Base-by-base conservation (phyloP, 2,888 invertebrate species). In the Lepeophtheirus nordmannii region DNA sequence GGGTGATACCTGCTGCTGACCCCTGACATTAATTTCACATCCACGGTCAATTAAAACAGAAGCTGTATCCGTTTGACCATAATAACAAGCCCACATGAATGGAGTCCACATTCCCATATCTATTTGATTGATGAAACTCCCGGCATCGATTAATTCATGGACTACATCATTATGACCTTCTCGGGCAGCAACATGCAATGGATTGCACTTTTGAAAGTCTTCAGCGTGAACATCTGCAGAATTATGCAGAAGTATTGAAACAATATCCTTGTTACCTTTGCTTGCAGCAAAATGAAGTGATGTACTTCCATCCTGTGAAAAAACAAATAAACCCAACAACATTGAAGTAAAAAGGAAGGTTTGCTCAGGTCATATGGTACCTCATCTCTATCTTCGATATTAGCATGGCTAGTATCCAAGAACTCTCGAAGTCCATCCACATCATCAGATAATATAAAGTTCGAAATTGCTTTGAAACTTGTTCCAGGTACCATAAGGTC, bases 51-150 rank as follows among this genome's bases (percentile, higher is more conserved):
- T 76, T 58, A 97, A 78, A 67, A 86, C 74, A 46, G 82, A 80
- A 46, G 87, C 92, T 68, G 88, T 82, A 46, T 86, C 76, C 12
- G 73, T 71, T 53, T 76, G 75, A 10, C 90, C 94, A 75, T 94
- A 92, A 79, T 98, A 98, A 10, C 90, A 83, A 0, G 93, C 90
- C 97, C 97, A 98, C 87, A 97, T 91, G 67, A 98, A 80, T 0
- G 96, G 83, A 5, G 93, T 88, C 97, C 97, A 98, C 46, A 91
- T 92, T 71, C 93, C 93, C 81, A 88, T 84, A 75, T 92, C 91
- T 70, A 85, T 82, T 69, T 90, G 87, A 73, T 94, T 91, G 68
- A 93, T 81, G 68, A 83, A 82, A 17, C 89, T 89, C 65, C 87
- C 88, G 74, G 87, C 85, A 72, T 91, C 89, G 67, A 94, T 75